Percentiles rank a stretch among this genome's conserved stretches.
These are phyloP conservation scores for Drosophila tanythrix DNA, from an alignment of 2,888 invertebrate genomes.

Conservation along the genomic window DNA sequence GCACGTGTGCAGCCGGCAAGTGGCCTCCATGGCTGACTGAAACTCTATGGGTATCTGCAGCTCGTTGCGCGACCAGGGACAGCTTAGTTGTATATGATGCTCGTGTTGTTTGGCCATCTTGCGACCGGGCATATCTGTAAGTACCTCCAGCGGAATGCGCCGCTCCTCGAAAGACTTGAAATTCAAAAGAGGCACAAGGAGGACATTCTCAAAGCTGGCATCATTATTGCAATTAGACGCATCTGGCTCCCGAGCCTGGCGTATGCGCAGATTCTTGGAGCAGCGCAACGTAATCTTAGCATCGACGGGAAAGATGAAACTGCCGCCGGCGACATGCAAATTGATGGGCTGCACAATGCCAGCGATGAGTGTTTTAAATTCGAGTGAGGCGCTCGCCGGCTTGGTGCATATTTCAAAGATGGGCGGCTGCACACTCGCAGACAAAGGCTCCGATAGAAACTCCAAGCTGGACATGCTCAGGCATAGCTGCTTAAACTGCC, in stretches of 20 bases:
- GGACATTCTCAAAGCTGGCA: constrained; percentile 72
- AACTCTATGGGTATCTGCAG: constrained; percentile 92
- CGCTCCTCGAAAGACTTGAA: constrained; percentile 89
- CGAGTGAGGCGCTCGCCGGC: constrained; percentile 86
- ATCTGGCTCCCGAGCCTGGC: constrained; percentile 48
- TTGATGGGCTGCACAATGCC: constrained; percentile 92
- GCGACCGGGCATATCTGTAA: constrained; percentile 91
- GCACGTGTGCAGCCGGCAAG: constrained; percentile 93
- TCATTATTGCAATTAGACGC: constrained; percentile 50
- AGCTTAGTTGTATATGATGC: constrained; percentile 91
- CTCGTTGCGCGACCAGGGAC: constrained; percentile 92
- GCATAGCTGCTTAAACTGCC: constrained; percentile 87
- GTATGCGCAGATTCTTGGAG: constrained; percentile 85
- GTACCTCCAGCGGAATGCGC: constrained; percentile 88
- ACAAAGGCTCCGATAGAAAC: constrained; percentile 88
- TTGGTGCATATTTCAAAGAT: constrained; percentile 85
- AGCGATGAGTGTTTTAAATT: constrained; percentile 90
- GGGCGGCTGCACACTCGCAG: constrained; percentile 78
- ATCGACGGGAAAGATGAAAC: constrained; percentile 89
- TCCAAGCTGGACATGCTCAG: constrained; percentile 87
- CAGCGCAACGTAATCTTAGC: constrained; percentile 84
- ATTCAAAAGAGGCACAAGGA: constrained; percentile 87
- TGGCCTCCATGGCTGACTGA: constrained; percentile 92
- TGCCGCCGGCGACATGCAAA: constrained; percentile 91
- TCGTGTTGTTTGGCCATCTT: constrained; percentile 89